Evolutionary conservation across 2,797 vertebrate genomes (phyloP), one percentile per base, ranked within the genome.

Genomic region (Phrynocephalus guinanensis): DNA sequence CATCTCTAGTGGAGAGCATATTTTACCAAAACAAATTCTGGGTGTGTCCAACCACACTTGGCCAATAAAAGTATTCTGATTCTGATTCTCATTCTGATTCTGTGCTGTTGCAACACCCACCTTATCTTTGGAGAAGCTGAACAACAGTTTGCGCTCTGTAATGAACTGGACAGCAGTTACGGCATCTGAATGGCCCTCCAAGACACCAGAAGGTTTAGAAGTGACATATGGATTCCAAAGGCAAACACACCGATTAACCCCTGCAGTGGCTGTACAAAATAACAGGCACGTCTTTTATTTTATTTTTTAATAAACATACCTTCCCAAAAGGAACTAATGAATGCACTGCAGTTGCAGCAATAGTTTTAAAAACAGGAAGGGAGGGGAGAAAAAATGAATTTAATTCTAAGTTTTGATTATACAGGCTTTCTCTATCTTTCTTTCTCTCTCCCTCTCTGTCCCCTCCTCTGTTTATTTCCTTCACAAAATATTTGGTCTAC

Each of bases 41-140:
- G 33, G 33, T 33, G 33, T 33, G 33, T 33, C 33, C 33, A 33
- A 33, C 33, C 33, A 33, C 33, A 33, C 33, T 33, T 33, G 33
- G 33, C 33, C 33, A 33, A 33, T 33, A 33, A 33, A 33, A 33
- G 33, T 33, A 33, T 33, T 33, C 33, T 33, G 33, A 33, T 33
- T 33, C 33, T 33, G 33, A 33, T 33, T 33, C 33, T 33, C 33
- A 33, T 33, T 33, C 33, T 33, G 33, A 33, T 75, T 28, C 30
- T 33, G 22, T 30, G 6, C 15, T 38, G 20, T 30, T 75, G 44
- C 63, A 38, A 68, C 48, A 92, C 93, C 95, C 91, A 97, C 96
- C 97, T 98, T 98, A 91, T 98, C 97, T 94, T 96, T 97, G 88
- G 97, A 98, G 92, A 97, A 98, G 94, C 97, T 98, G 91, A 98